Percentiles rank a stretch among this genome's conserved stretches.
Conservation (phyloP, 2,797 vertebrate species). For the Lithobates pipiens region DNA sequence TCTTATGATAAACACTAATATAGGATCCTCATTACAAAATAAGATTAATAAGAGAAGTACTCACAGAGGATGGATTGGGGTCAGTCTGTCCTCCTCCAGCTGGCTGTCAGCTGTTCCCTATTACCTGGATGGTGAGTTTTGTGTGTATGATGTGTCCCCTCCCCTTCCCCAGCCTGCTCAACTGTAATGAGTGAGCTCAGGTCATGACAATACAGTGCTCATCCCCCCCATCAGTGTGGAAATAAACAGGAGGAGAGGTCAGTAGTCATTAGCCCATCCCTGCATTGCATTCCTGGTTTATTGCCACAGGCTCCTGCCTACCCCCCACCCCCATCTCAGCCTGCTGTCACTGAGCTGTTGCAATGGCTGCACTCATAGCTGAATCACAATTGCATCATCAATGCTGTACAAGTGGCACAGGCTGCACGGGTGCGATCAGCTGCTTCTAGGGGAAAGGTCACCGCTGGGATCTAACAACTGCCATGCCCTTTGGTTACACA, state of each 20-base stretch:
- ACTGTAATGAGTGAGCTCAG: slow-evolving; percentile 19
- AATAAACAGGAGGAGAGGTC: slow-evolving; percentile 44
- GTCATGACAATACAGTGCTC: not conserved
- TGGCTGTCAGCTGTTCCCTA: not conserved
- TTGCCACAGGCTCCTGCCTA: not conserved
- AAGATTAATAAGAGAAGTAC: not conserved
- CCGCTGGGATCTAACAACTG: not conserved
- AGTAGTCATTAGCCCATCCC: not conserved
- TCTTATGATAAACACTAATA: too few relatives aligned
- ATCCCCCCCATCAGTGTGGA: not conserved
- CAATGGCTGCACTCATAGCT: not conserved
- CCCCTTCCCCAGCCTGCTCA: slow-evolving; percentile 27
- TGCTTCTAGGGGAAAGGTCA: slow-evolving; percentile 26
- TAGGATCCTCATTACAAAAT: not conserved
- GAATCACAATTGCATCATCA: not conserved
- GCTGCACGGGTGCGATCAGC: not conserved
- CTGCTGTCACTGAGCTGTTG: not conserved
- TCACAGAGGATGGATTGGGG: not conserved
- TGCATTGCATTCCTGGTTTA: not conserved
- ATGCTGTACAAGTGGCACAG: too few relatives aligned
- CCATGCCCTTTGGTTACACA: not conserved
- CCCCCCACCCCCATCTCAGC: not conserved
- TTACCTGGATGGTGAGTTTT: not conserved
- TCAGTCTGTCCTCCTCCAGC: not conserved
- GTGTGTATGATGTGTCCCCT: not conserved